Conservation (phyloP, 2,888 invertebrate genomes). For the Cabera pusaria region DNA sequence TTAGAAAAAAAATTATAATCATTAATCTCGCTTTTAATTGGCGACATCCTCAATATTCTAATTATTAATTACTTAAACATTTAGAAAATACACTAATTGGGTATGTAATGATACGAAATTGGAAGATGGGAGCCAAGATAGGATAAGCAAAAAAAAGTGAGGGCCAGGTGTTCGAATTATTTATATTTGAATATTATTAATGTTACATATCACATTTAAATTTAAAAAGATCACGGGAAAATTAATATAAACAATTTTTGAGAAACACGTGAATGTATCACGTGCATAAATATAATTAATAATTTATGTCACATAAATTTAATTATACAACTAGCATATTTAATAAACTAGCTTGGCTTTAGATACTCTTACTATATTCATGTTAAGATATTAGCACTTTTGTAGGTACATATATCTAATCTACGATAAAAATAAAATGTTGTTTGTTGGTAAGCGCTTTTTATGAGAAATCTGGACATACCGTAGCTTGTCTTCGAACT, state of each 20-base stretch:
- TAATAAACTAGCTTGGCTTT: no score
- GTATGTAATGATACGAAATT: conserved; percentile 9
- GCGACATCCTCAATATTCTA: conserved; percentile 9
- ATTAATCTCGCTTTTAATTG: conserved; percentile 12
- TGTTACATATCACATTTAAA: no score
- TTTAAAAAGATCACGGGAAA: conserved; percentile 1
- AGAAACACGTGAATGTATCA: conserved; percentile 9
- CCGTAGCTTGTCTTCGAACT: no score
- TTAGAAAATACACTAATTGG: conserved; percentile 11
- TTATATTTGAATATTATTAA: conserved; percentile 17
- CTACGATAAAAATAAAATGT: no score
- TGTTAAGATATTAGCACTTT: no score
- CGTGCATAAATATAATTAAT: no score
- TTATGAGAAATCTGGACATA: no score
- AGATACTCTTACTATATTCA: no score
- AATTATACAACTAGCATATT: no score
- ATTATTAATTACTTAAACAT: conserved; percentile 2
- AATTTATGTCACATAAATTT: no score
- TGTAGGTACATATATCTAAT: no score
- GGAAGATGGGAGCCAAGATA: conserved; percentile 8
- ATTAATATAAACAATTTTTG: not conserved
- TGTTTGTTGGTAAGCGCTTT: no score
- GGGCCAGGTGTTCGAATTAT: conserved; percentile 26
- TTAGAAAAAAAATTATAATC: not conserved
- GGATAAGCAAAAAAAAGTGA: conserved; percentile 13